Evolutionary conservation across 2,797 vertebrate genomes (phyloP).

Genomic region (Pangasius mekongensis): DNA sequence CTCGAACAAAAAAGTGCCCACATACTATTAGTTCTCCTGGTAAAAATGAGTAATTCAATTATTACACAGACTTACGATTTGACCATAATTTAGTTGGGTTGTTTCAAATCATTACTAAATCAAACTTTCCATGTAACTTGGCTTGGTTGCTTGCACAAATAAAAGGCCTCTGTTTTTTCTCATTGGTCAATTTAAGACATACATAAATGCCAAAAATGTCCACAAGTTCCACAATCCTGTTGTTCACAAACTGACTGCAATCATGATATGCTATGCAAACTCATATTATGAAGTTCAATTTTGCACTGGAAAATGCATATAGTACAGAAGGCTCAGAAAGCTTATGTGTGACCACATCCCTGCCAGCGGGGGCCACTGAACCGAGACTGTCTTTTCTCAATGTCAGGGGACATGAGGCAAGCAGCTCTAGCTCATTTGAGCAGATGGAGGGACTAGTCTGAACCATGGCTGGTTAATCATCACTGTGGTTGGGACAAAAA

Average conservation of each 20-base stretch:
- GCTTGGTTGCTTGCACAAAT: constrained; percentile 42
- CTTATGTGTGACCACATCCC: constrained; percentile 62
- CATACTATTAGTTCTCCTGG: constrained; percentile 38
- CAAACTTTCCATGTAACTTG: constrained; percentile 62
- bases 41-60: constrained; percentile 56
- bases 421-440: constrained; percentile 62
- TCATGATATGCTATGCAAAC: constrained; percentile 52
- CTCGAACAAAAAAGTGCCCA: constrained; percentile 25
- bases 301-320: constrained; percentile 55
- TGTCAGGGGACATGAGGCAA: constrained; percentile 60
- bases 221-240: constrained; percentile 48
- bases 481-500: constrained; percentile 63
- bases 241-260: constrained; percentile 39
- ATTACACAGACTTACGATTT: constrained; percentile 55
- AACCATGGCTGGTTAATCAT: constrained; percentile 70
- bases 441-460: constrained; percentile 65
- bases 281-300: constrained; percentile 44
- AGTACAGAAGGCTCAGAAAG: constrained; percentile 47
- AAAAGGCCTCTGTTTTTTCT: constrained; percentile 52
- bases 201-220: constrained; percentile 39
- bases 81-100: constrained; percentile 56
- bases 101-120: constrained; percentile 61
- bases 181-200: constrained; percentile 50
- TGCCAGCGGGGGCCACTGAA: constrained; percentile 69
- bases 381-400: constrained; percentile 68